phyloP scores from a whole-genome alignment of 2,113 vertebrate species.

The Hipposideros armiger region DNA sequence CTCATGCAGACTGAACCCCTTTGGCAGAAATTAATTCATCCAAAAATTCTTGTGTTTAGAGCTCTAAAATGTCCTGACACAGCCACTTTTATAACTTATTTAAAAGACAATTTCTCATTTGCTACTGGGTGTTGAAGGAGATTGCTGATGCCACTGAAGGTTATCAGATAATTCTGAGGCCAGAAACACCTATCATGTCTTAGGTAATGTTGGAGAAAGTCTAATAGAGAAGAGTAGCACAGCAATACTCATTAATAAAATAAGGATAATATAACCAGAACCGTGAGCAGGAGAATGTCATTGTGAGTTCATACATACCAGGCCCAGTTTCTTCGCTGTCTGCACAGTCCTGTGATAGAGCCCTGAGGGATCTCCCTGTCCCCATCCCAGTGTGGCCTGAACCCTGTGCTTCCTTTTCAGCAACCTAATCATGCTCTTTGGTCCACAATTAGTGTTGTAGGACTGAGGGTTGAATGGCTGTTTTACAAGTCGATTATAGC shows the following conservation, averaged over 20 bases:
- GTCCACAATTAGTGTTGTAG: neutral
- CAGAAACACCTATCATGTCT: neutral
- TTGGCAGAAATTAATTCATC: neutral
- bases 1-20: neutral
- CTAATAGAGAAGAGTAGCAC: neutral
- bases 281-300: neutral
- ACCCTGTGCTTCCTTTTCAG: neutral
- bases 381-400: neutral
- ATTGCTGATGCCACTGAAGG: neutral
- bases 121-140: neutral
- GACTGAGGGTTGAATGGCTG: neutral
- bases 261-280: neutral
- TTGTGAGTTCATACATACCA: neutral
- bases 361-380: neutral
- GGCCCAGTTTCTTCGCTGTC: neutral
- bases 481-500: neutral
- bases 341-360: neutral
- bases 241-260: neutral
- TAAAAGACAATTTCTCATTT: neutral
- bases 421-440: neutral
- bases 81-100: neutral
- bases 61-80: neutral
- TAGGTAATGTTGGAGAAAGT: neutral
- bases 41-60: neutral
- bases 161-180: neutral